phyloP scores from a whole-genome alignment of 1,140 invertebrate genomes.

The Drosophila grimshawi region DNA sequence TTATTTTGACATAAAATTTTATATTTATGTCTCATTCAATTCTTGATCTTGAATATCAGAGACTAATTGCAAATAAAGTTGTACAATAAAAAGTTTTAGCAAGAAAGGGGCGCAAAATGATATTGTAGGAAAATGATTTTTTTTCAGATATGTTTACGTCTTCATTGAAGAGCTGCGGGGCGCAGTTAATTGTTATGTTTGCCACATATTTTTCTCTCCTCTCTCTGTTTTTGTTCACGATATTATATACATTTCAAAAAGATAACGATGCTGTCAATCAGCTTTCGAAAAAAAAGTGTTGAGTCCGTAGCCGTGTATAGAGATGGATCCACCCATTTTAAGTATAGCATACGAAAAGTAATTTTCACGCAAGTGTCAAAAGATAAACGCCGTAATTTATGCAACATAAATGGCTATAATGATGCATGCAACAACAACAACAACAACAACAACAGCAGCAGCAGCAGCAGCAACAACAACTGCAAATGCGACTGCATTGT shows the following conservation, averaged over 20 bases:
- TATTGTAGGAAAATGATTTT: too few species aligned
- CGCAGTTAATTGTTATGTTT: too few species aligned
- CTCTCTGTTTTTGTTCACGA: too few species aligned
- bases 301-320: not conserved
- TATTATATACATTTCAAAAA: not conserved
- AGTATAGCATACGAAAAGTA: constrained; percentile 28
- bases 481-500: constrained; percentile 44
- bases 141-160: too few species aligned
- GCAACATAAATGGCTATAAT: constrained; percentile 77
- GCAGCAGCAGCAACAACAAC: constrained; percentile 35
- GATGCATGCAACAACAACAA: constrained; percentile 40
- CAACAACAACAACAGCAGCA: constrained; percentile 31
- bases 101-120: too few species aligned
- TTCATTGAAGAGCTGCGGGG: too few species aligned
- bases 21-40: too few species aligned
- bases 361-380: constrained; percentile 71
- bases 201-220: too few species aligned
- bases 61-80: too few species aligned
- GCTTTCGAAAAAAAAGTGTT: not conserved
- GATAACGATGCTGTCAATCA: not conserved
- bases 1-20: too few species aligned
- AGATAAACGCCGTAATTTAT: constrained; percentile 74
- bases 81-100: too few species aligned
- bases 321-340: not conserved
- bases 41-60: too few species aligned